phyloP scores from a whole-genome alignment of 2,113 vertebrate genomes.

The Gymnocephalus cernua region DNA sequence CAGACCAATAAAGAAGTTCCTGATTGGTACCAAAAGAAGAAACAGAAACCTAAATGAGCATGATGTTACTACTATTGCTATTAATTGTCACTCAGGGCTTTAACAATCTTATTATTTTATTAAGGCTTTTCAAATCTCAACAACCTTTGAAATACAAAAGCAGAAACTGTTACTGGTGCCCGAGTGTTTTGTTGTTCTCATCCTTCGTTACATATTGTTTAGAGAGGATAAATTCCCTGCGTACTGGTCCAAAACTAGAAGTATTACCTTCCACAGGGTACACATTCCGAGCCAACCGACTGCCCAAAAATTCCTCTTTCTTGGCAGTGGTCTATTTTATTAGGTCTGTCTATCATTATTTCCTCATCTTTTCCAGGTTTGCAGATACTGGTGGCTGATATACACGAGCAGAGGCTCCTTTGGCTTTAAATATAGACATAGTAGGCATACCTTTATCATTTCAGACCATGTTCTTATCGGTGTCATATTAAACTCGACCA shows the following conservation, averaged over 20 bases:
- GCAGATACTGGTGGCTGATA: slow-evolving; percentile 60
- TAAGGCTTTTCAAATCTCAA: slow-evolving; percentile 1
- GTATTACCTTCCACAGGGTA: slow-evolving; percentile 68
- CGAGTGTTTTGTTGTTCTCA: slow-evolving; percentile 38
- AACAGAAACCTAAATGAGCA: slow-evolving; percentile 75
- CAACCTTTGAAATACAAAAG: slow-evolving; percentile 38
- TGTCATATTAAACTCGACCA: slow-evolving; percentile 75
- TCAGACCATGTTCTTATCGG: slow-evolving; percentile 72
- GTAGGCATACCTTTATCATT: slow-evolving; percentile 76
- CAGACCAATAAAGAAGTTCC: slow-evolving; percentile 93
- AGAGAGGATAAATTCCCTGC: slow-evolving; percentile 40
- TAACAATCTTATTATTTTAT: background rate
- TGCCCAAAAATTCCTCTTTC: slow-evolving; percentile 71
- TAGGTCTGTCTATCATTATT: slow-evolving; percentile 76
- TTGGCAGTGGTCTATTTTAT: slow-evolving; percentile 69
- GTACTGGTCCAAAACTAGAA: slow-evolving; percentile 44
- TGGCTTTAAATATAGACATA: slow-evolving; percentile 80
- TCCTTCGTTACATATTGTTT: slow-evolving; percentile 47
- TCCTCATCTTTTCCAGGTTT: slow-evolving; percentile 66
- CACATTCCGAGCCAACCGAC: slow-evolving; percentile 65
- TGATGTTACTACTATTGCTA: background rate
- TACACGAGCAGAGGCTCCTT: slow-evolving; percentile 62
- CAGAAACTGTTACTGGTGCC: slow-evolving; percentile 11
- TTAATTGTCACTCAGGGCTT: slow-evolving; percentile 18
- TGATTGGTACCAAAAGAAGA: slow-evolving; percentile 86